Percentiles rank a stretch among this genome's conserved stretches.
These are phyloP conservation scores for Morpho achilles DNA, from an alignment of 2,888 invertebrate species.

Conservation along the genomic window DNA sequence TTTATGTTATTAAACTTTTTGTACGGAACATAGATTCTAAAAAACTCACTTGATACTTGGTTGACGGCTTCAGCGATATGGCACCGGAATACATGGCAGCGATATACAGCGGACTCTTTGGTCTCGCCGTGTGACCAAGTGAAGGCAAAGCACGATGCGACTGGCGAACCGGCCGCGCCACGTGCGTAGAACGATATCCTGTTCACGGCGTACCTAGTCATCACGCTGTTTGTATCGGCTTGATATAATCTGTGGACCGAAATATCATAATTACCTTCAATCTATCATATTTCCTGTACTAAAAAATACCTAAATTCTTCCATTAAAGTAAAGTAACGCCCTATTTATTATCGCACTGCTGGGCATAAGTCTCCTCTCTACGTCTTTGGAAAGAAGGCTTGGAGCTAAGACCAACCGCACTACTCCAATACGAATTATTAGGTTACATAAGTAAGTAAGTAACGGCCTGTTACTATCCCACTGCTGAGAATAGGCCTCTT, in stretches of 20 bases:
- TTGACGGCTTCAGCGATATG: constrained; percentile 95
- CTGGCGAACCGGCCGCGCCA: constrained; percentile 88
- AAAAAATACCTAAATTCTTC: too few species aligned
- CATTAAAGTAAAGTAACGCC: too few species aligned
- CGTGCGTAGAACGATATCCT: constrained; percentile 97
- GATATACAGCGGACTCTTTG: constrained; percentile 92
- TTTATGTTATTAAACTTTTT: too few species aligned
- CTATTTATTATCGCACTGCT: too few species aligned
- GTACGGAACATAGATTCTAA: background rate
- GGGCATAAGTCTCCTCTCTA: too few species aligned
- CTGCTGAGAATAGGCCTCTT: too few species aligned
- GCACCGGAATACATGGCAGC: constrained; percentile 98
- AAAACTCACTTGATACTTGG: constrained; percentile 83
- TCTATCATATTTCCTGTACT: too few species aligned
- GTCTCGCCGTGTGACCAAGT: constrained; percentile 97
- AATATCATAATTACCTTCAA: background rate
- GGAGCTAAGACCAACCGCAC: too few species aligned
- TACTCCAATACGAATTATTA: too few species aligned
- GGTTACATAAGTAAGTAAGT: too few species aligned
- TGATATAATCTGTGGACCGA: constrained; percentile 85
- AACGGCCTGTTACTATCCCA: too few species aligned
- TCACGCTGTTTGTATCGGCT: constrained; percentile 87
- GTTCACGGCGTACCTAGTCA: constrained; percentile 93
- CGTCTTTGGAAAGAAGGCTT: too few species aligned
- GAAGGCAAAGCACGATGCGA: constrained; percentile 98